Percentiles rank a stretch among this genome's conserved stretches.
Conservation (phyloP, 2,113 vertebrate species). For the Balaeniceps rex region DNA sequence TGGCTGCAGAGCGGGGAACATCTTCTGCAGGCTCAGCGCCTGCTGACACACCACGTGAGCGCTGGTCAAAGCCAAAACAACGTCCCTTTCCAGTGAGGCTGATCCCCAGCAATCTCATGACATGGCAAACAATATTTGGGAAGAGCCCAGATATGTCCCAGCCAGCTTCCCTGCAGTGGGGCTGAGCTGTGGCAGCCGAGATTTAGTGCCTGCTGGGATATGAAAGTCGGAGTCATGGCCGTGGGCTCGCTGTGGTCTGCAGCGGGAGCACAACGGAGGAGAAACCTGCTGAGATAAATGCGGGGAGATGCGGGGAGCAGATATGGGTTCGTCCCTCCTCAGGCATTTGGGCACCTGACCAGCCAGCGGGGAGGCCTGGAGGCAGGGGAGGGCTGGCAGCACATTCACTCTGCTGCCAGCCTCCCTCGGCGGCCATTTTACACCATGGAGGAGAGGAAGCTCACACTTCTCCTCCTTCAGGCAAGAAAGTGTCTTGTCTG, state of each 20-base stretch:
- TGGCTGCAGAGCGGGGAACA: accelerated
- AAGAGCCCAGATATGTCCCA: not conserved
- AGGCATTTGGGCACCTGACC: not conserved
- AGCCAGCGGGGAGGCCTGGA: accelerated
- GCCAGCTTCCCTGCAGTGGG: not conserved
- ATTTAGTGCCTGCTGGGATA: not conserved
- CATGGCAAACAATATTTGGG: not conserved
- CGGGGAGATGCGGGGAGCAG: accelerated
- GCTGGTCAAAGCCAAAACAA: not conserved
- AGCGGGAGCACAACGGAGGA: not conserved
- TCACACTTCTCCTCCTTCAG: not conserved
- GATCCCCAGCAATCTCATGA: not conserved
- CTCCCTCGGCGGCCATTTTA: not conserved
- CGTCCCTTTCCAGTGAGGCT: accelerated
- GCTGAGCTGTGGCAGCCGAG: not conserved
- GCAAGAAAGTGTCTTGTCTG: not conserved
- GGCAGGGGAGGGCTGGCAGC: not conserved
- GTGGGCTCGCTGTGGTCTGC: accelerated
- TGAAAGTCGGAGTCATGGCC: not conserved
- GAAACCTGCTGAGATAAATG: not conserved
- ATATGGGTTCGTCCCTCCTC: accelerated
- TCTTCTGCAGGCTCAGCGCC: not conserved
- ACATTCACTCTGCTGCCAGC: not conserved
- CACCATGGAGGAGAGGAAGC: not conserved
- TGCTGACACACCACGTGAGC: not conserved